Percentiles rank a stretch among this genome's conserved stretches.
These are phyloP conservation scores for Melieria omissa DNA, from an alignment of 2,888 invertebrate species.

Conservation along the genomic window DNA sequence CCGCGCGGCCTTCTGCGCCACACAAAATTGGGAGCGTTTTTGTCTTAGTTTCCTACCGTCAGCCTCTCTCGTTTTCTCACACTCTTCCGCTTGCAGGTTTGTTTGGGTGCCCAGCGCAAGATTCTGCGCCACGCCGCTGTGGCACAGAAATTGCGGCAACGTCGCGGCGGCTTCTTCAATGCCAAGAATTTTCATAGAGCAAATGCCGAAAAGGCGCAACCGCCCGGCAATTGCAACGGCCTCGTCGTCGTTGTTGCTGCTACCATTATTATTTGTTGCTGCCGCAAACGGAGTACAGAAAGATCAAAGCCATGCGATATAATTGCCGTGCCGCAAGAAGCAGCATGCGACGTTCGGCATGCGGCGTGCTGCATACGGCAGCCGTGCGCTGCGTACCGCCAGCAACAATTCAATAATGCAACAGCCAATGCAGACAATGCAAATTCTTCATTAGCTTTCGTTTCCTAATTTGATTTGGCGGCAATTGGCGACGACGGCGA, in stretches of 20 bases:
- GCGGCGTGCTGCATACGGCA: conserved; percentile 18
- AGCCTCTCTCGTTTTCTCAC: not conserved
- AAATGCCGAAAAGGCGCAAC: conserved; percentile 9
- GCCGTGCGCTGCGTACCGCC: conserved; percentile 10
- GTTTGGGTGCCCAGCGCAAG: conserved; percentile 10
- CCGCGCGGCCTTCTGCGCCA: conserved; percentile 17
- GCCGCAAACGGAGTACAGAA: conserved; percentile 9
- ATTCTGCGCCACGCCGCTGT: conserved; percentile 31
- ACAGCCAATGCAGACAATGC: conserved; percentile 23
- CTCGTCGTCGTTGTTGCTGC: conserved; percentile 7
- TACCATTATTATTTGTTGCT: conserved; percentile 26
- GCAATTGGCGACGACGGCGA: not conserved
- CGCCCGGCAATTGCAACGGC: conserved; percentile 2
- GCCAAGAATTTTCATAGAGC: conserved; percentile 6
- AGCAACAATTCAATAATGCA: conserved; percentile 31
- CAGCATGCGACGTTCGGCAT: conserved; percentile 21
- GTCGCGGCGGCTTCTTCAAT: not conserved
- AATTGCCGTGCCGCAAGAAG: conserved; percentile 41
- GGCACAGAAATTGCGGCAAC: conserved; percentile 13
- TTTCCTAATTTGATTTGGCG: conserved; percentile 33
- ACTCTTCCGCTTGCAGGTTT: not conserved
- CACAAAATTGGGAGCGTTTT: conserved; percentile 34
- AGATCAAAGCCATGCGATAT: conserved; percentile 51
- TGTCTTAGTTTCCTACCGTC: not conserved
- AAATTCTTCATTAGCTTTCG: conserved; percentile 35